Evolutionary conservation across 2,113 vertebrate species (phyloP).

Genomic region (Herpetotheres cachinnans): DNA sequence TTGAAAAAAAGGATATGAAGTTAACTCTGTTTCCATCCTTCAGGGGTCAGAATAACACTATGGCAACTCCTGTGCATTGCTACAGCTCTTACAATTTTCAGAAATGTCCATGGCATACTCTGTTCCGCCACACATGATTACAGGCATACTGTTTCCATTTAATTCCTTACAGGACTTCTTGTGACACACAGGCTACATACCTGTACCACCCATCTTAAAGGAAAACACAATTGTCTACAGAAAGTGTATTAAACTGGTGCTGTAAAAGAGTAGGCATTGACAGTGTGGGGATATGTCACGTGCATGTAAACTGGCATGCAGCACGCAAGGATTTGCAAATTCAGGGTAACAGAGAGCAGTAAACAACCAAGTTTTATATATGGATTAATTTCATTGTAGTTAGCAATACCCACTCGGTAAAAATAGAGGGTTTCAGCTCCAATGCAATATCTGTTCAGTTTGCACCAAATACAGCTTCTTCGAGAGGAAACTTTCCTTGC

Average conservation of each 20-base stretch:
- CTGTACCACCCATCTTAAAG: background rate
- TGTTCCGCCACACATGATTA: background rate
- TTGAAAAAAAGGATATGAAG: slow-evolving; percentile 65
- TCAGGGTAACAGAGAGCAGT: background rate
- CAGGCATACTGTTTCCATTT: background rate
- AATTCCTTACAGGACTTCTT: slow-evolving; percentile 36
- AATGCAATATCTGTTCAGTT: background rate
- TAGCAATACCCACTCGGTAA: background rate
- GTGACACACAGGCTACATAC: background rate
- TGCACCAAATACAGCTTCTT: background rate
- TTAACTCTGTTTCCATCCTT: slow-evolving; percentile 81
- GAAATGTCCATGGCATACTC: slow-evolving; percentile 31
- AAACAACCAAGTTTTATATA: background rate
- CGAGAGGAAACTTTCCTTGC: background rate
- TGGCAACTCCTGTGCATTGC: slow-evolving; percentile 62
- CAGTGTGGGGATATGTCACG: background rate
- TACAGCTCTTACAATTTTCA: slow-evolving; percentile 57
- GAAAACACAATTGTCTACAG: background rate
- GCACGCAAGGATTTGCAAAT: slow-evolving; percentile 6
- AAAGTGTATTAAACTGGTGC: slow-evolving; percentile 10
- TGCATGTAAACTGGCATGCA: background rate
- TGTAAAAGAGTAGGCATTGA: background rate
- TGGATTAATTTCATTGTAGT: background rate
- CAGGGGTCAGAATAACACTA: slow-evolving; percentile 84
- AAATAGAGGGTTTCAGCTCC: background rate